Base-by-base conservation (phyloP, 1,140 invertebrate species). In the Bradysia coprophila region DNA sequence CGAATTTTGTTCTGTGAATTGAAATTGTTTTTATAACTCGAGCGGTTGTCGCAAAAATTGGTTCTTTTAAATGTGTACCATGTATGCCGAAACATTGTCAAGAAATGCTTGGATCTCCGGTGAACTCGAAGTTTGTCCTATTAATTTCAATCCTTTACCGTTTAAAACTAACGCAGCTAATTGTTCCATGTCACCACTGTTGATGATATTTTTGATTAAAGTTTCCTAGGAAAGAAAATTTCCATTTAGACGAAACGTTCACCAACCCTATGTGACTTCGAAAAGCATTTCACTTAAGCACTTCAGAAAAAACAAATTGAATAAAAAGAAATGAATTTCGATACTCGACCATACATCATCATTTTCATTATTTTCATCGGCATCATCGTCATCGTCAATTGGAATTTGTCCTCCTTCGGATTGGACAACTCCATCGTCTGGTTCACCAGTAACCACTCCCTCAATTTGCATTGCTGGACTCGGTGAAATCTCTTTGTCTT, bases 61-160 rank as follows among this genome's bases (percentile, higher is more conserved):
- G 34, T 19, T 44, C 48, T 44, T 45, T 46, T 18, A 16, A 16
- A 13, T 8, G 15, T 43, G 20, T 65, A 88, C 87, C 81, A 93
- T 89, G 53, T 91, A 91, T 19, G 75, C 71, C 5, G 89, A 87
- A 36, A 94, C 81, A 53, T 90, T 87, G 51, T 88, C 76, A 36
- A 94, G 68, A 63, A 94, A 93, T 4, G 81, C 73, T 60, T 93
- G 84, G 13, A 92, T 70, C 62, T 93, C 87, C 1, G 75, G 64
- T 59, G 90, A 79, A 32, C 66, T 64, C 21, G 84, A 82, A 37
- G 69, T 72, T 46, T 75, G 66, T 1, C 78, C 78, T 20, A 89
- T 62, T 28, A 94, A 62, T 52, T 78, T 70, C 43, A 78, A 73
- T 0, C 87, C 87, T 51, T 89, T 78, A 2, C 89, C 89, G 45